Evolutionary conservation across 2,113 vertebrate species (phyloP), one percentile per base, ranked within the genome.

Genomic region (Ramphastos sulfuratus): DNA sequence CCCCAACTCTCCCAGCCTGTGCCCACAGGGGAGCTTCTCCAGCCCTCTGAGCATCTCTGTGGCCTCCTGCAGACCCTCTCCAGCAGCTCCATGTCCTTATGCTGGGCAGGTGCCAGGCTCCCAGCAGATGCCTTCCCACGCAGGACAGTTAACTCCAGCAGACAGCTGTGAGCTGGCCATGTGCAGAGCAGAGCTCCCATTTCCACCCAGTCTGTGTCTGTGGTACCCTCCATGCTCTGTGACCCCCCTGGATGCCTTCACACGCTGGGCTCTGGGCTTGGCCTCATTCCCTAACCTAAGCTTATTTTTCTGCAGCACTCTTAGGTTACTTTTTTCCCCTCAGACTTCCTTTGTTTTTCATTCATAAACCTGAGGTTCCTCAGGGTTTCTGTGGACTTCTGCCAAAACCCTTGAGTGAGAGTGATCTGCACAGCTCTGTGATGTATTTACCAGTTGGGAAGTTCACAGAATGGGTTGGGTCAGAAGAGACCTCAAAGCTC

Each of bases 181-280:
- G 25, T 14, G 54, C 48, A 37, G 37, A 46, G 7, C 46, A 39
- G n/a, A 39, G 23, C 31, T 15, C 30, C 4, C 3, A 0, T 31
- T 66, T 82, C 30, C 69, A 10, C 1, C 4, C 7, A 27, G 33
- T 16, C 42, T 39, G 37, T 11, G 3, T 18, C 33, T 15, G 25
- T 7, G 0, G 5, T 21, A 17, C 23, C 33, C 25, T 21, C 75
- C 0, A 0, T 33, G 24, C 25, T 31, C 70, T 50, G 14, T 23
- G 65, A 37, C 25, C 3, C 18, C 37, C 44, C 0, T 15, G 1
- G 7, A 25, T 25, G 75, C 66, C 50, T 59, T 12, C 31, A 17
- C 6, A 7, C 16, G 15, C 17, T 16, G 23, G 0, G 0, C 63
- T 33, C 46, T 48, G 46, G 61, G 55, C 6, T 85, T 69, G 28